phyloP scores from a whole-genome alignment of 1,140 invertebrate genomes.

The Atta cephalotes region DNA sequence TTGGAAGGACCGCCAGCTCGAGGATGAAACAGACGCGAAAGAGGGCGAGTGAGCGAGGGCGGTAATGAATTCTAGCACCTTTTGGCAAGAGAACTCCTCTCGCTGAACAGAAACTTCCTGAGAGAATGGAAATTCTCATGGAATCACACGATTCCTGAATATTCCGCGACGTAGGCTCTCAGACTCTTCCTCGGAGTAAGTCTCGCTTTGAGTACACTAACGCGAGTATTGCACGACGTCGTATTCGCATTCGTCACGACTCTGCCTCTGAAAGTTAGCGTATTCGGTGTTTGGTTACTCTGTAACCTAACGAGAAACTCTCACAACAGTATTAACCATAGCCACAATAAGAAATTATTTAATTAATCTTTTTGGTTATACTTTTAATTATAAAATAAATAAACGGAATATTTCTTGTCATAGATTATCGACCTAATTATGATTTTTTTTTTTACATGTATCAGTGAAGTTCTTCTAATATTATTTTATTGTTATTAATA shows the following conservation, averaged over 20 bases:
- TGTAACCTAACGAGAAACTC: neutral
- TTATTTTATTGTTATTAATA: conserved; percentile 7
- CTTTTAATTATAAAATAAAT: neutral
- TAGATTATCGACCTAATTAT: neutral
- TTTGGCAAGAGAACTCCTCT: conserved; percentile 44
- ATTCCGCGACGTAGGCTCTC: conserved; percentile 50
- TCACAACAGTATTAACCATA: neutral
- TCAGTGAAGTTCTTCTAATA: neutral
- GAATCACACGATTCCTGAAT: conserved; percentile 54
- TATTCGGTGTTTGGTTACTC: conserved; percentile 22
- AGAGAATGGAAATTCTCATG: conserved; percentile 57
- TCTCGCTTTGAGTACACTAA: conserved; percentile 52
- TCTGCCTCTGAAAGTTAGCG: conserved; percentile 15
- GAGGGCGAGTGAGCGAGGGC: neutral
- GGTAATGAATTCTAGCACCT: conserved; percentile 49
- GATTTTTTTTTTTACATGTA: neutral
- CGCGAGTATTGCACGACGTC: conserved; percentile 29
- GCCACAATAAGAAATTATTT: neutral
- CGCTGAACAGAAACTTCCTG: conserved; percentile 30
- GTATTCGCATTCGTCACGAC: conserved; percentile 28
- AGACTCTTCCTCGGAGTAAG: conserved; percentile 41
- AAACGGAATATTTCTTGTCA: neutral
- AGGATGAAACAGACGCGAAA: conserved; percentile 38
- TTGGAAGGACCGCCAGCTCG: conserved; percentile 62
- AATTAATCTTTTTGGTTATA: neutral